phyloP scores from a whole-genome alignment of 2,797 vertebrate genomes.

The Pterois miles region DNA sequence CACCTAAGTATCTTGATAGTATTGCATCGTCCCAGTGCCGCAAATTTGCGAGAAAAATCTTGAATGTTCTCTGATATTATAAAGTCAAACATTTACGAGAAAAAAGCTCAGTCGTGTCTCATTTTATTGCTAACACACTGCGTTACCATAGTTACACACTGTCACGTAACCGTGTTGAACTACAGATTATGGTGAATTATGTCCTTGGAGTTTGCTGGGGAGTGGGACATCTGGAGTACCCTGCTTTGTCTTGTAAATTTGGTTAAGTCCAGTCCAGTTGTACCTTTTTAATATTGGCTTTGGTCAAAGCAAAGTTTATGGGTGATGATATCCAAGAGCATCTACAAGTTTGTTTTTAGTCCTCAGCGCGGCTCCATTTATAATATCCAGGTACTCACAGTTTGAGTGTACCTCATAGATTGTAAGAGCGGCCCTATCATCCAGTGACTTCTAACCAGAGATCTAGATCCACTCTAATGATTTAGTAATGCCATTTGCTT shows the following conservation, averaged over 20 bases:
- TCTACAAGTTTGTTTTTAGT: background rate
- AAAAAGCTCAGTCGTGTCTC: background rate
- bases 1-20: no score
- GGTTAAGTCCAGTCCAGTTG: background rate
- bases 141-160: background rate
- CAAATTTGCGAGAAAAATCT: no score
- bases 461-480: conserved; percentile 73
- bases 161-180: background rate
- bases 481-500: conserved; percentile 80
- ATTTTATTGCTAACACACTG: background rate
- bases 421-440: conserved; percentile 52
- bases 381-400: conserved; percentile 23
- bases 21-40: no score
- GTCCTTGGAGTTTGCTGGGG: background rate
- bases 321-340: background rate
- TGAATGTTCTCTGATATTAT: background rate
- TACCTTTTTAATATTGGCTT: background rate
- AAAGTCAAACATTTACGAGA: background rate
- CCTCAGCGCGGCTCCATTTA: background rate
- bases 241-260: background rate
- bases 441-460: conserved; percentile 55
- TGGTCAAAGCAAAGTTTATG: background rate
- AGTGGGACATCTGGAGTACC: background rate
- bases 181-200: background rate
- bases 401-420: conserved; percentile 6